Conservation (phyloP, 1,140 invertebrate species). For the Gonatopus flavifemur region DNA sequence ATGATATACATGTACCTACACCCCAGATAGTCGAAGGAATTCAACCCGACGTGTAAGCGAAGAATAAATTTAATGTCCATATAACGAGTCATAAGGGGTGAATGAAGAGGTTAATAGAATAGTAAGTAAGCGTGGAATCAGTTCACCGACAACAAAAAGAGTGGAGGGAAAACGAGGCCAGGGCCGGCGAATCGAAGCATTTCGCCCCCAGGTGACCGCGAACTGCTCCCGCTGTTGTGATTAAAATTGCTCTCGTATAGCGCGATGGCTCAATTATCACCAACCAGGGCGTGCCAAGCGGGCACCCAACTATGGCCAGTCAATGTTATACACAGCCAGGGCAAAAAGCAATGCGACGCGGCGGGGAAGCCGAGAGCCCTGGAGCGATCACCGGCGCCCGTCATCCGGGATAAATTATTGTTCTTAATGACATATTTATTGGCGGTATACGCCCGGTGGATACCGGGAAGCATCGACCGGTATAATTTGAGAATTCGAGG, state of each 20-base stretch:
- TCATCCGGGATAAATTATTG: conserved; percentile 38
- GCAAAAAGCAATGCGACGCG: background rate
- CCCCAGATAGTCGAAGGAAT: background rate
- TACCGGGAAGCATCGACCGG: conserved; percentile 21
- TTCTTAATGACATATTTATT: conserved; percentile 45
- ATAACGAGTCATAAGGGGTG: too few species aligned
- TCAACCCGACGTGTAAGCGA: background rate
- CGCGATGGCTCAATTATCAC: conserved; percentile 45
- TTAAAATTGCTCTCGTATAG: conserved; percentile 35
- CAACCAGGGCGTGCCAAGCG: conserved; percentile 1
- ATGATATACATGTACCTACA: too few species aligned
- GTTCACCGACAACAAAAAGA: background rate
- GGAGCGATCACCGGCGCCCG: conserved; percentile 15
- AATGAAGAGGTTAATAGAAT: too few species aligned
- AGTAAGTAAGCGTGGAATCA: too few species aligned
- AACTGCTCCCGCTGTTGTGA: too few species aligned
- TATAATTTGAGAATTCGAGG: conserved; percentile 38
- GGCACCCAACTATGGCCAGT: too few species aligned
- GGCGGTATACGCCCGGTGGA: conserved; percentile 13
- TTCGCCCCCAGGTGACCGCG: conserved; percentile 18
- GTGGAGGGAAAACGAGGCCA: conserved; percentile 1
- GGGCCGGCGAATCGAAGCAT: background rate
- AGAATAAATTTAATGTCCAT: background rate
- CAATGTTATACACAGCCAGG: background rate
- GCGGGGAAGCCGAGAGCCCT: conserved; percentile 4